Percentiles rank a stretch among this genome's conserved stretches.
Conservation (phyloP, 1,140 invertebrate species). For the Nixonia krombeini region DNA sequence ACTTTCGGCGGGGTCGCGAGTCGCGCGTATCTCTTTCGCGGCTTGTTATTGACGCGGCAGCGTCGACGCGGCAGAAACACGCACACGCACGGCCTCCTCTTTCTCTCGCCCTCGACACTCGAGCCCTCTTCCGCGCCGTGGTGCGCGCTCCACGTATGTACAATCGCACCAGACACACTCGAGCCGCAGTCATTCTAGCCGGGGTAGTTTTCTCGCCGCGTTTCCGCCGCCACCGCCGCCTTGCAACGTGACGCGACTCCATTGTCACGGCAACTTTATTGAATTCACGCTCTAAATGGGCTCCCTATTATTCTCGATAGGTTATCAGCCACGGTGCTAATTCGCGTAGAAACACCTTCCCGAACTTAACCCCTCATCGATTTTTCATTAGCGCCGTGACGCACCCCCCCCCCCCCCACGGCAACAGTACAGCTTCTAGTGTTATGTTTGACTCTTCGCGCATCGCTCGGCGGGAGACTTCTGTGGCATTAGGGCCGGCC, state of each 20-base stretch:
- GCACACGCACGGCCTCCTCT: constrained; percentile 22
- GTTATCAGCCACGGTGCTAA: not conserved
- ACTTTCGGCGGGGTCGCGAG: too few relatives aligned
- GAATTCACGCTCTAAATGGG: constrained; percentile 37
- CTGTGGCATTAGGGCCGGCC: too few relatives aligned
- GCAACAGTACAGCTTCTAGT: too few relatives aligned
- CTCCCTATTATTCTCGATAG: constrained; percentile 35
- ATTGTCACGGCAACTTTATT: constrained; percentile 41
- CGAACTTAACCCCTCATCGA: constrained; percentile 1
- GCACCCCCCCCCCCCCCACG: too few relatives aligned
- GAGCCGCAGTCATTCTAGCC: constrained; percentile 17
- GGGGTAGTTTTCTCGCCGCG: constrained; percentile 36
- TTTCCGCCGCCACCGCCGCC: constrained; percentile 38
- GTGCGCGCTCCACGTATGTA: constrained; percentile 22
- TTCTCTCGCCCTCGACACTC: constrained; percentile 24
- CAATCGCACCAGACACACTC: constrained; percentile 27
- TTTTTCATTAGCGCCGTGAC: too few relatives aligned
- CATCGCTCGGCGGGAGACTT: too few relatives aligned
- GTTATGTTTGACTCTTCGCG: too few relatives aligned
- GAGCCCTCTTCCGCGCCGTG: not conserved
- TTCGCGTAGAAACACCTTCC: not conserved
- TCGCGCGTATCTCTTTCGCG: too few relatives aligned
- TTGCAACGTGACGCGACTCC: constrained; percentile 31
- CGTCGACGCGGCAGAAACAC: constrained; percentile 31
- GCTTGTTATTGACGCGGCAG: constrained; percentile 41